These are phyloP conservation scores for Aptenodytes patagonicus DNA, from an alignment of 2,113 vertebrate genomes.

Conservation along the genomic window DNA sequence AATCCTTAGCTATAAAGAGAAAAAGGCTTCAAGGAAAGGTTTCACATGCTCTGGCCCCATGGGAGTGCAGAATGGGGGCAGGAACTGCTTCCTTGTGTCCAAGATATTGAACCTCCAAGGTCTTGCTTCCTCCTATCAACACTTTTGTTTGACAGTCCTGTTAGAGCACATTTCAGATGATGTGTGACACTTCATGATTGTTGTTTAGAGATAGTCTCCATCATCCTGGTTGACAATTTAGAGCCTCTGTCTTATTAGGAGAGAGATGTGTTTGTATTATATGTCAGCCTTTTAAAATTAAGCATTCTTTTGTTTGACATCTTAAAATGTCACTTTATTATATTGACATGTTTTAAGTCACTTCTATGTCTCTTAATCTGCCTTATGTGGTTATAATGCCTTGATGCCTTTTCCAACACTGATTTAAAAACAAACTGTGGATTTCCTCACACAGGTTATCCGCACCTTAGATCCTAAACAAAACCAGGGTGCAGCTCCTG, in stretches of 20 bases:
- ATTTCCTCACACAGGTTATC: constrained; percentile 79
- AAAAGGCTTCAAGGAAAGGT: not conserved
- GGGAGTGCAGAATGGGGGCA: not conserved
- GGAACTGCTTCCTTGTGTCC: not conserved
- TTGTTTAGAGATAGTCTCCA: not conserved
- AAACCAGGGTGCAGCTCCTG: constrained; percentile 90
- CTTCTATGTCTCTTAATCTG: not conserved
- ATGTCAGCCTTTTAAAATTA: not conserved
- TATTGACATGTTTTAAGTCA: not conserved
- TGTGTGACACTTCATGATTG: not conserved
- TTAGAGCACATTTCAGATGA: not conserved
- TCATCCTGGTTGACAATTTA: not conserved
- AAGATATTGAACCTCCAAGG: not conserved
- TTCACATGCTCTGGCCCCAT: not conserved
- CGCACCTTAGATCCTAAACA: constrained; percentile 92
- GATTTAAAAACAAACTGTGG: not conserved
- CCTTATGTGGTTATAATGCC: not conserved
- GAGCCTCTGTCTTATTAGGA: not conserved
- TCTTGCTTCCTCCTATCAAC: not conserved
- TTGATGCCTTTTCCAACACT: not conserved
- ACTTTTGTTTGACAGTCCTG: not conserved
- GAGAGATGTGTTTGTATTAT: not conserved
- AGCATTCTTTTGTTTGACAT: not conserved
- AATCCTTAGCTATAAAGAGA: not conserved
- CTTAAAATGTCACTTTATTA: not conserved